These are phyloP conservation scores for Drosophila nr. fundita DNA, from an alignment of 2,888 invertebrate genomes.

Conservation along the genomic window DNA sequence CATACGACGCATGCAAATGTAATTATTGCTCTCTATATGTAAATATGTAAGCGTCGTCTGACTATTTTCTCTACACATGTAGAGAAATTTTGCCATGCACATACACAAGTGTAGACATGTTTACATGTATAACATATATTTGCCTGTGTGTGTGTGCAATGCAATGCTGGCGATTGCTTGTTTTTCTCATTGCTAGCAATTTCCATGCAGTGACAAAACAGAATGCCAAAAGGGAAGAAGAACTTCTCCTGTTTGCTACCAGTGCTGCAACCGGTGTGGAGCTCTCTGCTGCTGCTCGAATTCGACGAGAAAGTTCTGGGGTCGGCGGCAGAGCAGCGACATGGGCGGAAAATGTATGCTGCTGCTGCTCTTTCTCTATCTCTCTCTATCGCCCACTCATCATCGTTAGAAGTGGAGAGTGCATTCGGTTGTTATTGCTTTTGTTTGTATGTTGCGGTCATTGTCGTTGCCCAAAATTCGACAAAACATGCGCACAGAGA, in stretches of 20 bases:
- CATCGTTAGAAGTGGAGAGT: conserved; percentile 33
- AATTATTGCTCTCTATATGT: conserved; percentile 20
- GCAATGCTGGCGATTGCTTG: conserved; percentile 33
- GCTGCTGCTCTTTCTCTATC: not conserved
- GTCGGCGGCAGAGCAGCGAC: conserved; percentile 25
- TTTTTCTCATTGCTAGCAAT: conserved; percentile 43
- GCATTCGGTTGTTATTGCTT: conserved; percentile 39
- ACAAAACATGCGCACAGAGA: conserved; percentile 61
- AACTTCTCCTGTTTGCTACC: conserved; percentile 9
- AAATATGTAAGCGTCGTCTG: conserved; percentile 21
- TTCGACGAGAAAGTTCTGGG: conserved; percentile 57
- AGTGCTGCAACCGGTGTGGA: conserved; percentile 27
- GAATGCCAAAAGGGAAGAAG: conserved; percentile 20
- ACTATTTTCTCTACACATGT: conserved; percentile 32
- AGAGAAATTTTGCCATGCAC: conserved; percentile 31
- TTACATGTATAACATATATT: conserved; percentile 11
- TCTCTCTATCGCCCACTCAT: conserved; percentile 9
- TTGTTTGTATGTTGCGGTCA: conserved; percentile 43
- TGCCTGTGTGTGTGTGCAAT: conserved; percentile 29
- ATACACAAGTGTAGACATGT: conserved; percentile 10
- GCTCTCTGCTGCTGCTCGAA: conserved; percentile 12
- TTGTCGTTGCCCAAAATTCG: conserved; percentile 61
- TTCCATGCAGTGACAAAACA: conserved; percentile 45
- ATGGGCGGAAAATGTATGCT: conserved; percentile 33
- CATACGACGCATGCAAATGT: conserved; percentile 12